Conservation (phyloP, 2,113 vertebrate genomes). For the Lathamus discolor region DNA sequence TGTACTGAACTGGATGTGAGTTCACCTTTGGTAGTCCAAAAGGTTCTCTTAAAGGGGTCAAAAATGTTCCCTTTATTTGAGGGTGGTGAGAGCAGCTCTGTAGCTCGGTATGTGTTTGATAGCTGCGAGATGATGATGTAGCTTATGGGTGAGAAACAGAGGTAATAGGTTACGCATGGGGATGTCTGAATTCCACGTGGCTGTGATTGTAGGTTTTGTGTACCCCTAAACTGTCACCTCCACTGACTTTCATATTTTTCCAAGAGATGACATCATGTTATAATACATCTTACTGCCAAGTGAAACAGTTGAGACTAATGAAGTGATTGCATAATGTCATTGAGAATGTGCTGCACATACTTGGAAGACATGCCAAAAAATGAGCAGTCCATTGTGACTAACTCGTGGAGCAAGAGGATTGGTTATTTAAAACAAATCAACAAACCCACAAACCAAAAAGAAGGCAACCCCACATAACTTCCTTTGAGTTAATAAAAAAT, state of each 20-base stretch:
- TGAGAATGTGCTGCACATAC: conserved; percentile 13
- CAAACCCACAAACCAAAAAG: neutral
- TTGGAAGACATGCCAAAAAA: neutral
- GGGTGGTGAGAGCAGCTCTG: neutral
- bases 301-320: conserved; percentile 25
- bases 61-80: neutral
- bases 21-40: neutral
- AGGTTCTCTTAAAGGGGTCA: neutral
- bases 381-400: conserved; percentile 24
- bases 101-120: accelerated
- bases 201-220: neutral
- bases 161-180: neutral
- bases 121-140: neutral
- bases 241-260: neutral
- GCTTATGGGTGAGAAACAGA: neutral
- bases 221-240: neutral
- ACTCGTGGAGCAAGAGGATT: neutral
- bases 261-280: conserved; percentile 10
- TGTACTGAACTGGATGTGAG: neutral
- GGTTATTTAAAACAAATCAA: neutral
- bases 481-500: neutral
- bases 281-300: conserved; percentile 21
- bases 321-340: conserved; percentile 33
- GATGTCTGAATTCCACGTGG: neutral
- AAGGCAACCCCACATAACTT: neutral